phyloP scores from a whole-genome alignment of 2,113 vertebrate genomes.

The Nothobranchius furzeri region DNA sequence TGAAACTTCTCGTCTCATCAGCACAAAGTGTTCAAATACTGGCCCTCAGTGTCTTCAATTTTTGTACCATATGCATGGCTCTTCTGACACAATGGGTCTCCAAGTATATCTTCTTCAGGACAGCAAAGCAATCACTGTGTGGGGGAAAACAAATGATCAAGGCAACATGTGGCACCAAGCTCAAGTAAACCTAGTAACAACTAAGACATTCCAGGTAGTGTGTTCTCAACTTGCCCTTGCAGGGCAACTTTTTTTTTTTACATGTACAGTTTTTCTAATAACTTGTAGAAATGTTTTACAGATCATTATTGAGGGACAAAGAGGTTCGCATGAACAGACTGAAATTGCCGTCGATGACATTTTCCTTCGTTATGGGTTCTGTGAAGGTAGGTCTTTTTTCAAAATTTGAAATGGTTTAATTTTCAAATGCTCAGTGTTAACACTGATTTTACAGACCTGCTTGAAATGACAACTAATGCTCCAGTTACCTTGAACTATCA shows the following conservation, averaged over 20 bases:
- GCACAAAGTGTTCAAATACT: conserved; percentile 66
- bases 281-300: conserved; percentile 23
- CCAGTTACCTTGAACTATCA: not conserved
- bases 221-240: not conserved
- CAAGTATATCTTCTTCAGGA: conserved; percentile 69
- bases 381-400: conserved; percentile 19
- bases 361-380: conserved; percentile 69
- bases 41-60: conserved; percentile 83
- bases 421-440: too few relatives aligned
- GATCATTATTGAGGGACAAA: conserved; percentile 81
- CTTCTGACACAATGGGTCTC: conserved; percentile 75
- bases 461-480: conserved; percentile 15
- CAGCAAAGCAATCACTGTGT: conserved; percentile 23
- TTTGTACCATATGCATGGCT: conserved; percentile 86
- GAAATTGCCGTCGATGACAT: conserved; percentile 83
- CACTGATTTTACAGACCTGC: not conserved
- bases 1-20: conserved; percentile 58
- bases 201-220: conserved; percentile 60
- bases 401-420: not conserved
- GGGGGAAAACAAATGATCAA: conserved; percentile 65
- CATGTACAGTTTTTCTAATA: not conserved
- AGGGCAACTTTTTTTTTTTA: not conserved
- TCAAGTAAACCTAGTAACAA: conserved; percentile 64
- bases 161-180: conserved; percentile 74
- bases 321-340: conserved; percentile 73